Evolutionary conservation across 2,797 vertebrate species (phyloP).

Genomic region (Gila robusta): DNA sequence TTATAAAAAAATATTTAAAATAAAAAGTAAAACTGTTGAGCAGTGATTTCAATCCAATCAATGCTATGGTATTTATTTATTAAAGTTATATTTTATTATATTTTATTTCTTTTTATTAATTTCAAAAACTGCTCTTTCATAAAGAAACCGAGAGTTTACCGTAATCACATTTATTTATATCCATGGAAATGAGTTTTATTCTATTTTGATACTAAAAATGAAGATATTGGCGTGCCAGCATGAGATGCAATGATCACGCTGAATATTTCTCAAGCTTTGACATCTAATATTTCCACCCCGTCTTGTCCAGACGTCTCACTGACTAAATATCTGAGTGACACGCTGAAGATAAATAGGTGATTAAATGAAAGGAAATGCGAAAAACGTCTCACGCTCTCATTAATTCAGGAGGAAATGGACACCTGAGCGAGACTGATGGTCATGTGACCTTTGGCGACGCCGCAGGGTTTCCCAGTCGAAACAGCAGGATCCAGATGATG

Average conservation of each 20-base stretch:
- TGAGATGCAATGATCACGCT: not conserved
- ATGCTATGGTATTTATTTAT: too few relatives aligned
- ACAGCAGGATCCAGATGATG: not conserved
- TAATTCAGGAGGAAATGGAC: not conserved
- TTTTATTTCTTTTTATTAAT: not conserved
- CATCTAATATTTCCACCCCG: not conserved
- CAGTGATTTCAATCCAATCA: not conserved
- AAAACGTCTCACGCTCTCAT: not conserved
- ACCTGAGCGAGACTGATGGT: slow-evolving; percentile 13
- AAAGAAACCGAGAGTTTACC: not conserved
- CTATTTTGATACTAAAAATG: not conserved
- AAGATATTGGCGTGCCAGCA: too few relatives aligned
- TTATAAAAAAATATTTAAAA: not conserved
- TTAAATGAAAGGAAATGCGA: not conserved
- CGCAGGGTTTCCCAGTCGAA: not conserved
- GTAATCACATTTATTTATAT: not conserved
- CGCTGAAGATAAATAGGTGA: not conserved
- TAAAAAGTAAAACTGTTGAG: not conserved
- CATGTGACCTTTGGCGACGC: slow-evolving; percentile 9
- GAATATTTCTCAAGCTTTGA: not conserved
- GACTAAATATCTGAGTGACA: slow-evolving; percentile 1
- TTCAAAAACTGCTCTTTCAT: not conserved
- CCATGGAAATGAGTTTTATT: not conserved
- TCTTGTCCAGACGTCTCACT: not conserved
- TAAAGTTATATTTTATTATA: not conserved